Percentiles rank a stretch among this genome's conserved stretches.
These are phyloP conservation scores for Xylocopa sonorina DNA, from an alignment of 1,140 invertebrate species.

Conservation along the genomic window DNA sequence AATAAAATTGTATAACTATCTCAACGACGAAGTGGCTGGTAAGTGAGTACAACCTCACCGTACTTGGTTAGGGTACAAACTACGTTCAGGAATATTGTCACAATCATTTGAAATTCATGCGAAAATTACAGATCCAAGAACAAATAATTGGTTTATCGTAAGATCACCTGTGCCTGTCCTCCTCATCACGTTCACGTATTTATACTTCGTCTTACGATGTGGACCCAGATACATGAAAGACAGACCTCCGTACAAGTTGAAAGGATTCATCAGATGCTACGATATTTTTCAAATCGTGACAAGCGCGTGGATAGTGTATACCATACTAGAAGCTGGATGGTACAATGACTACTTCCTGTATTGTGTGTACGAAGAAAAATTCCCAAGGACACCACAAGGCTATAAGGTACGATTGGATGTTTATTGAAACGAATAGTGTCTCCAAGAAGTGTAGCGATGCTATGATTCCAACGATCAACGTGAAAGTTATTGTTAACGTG, in stretches of 20 bases:
- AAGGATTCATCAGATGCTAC: conserved; percentile 76
- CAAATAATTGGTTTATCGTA: conserved; percentile 83
- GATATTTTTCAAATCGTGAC: conserved; percentile 82
- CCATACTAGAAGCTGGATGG: conserved; percentile 28
- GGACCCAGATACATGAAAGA: conserved; percentile 85
- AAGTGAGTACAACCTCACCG: no score
- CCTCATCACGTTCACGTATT: conserved; percentile 79
- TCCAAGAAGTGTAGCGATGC: no score
- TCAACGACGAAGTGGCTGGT: background rate
- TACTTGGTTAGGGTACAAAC: background rate
- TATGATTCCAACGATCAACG: no score
- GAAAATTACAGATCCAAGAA: conserved; percentile 74
- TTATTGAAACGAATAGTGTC: background rate
- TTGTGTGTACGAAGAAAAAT: background rate
- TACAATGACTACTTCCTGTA: background rate
- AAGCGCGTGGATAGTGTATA: conserved; percentile 80
- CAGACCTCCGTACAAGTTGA: conserved; percentile 83
- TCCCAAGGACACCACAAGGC: background rate
- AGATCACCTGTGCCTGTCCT: conserved; percentile 78
- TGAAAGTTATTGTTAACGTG: no score
- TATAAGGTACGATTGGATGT: conserved; percentile 10
- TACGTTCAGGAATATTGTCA: background rate
- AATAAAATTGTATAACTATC: no score
- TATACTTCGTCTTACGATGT: conserved; percentile 79
- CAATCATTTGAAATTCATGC: background rate